Percentiles rank a stretch among this genome's conserved stretches.
phyloP scores from a whole-genome alignment of 2,888 invertebrate genomes.

The Cataglyphis albicans region DNA sequence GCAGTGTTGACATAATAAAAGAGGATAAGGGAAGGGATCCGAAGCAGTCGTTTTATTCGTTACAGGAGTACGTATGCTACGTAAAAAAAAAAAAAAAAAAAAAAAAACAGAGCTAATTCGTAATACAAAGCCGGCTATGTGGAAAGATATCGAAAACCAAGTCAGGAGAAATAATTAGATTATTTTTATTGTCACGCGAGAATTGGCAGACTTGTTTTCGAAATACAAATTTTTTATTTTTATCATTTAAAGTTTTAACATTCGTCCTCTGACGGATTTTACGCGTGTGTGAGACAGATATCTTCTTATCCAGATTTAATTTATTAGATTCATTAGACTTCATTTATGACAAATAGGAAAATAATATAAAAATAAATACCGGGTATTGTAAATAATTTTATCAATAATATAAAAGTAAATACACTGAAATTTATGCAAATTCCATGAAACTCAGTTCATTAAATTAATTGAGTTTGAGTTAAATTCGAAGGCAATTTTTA shows the following conservation, averaged over 20 bases:
- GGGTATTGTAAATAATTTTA: neutral
- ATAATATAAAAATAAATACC: neutral
- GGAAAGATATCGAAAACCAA: slow-evolving; percentile 23
- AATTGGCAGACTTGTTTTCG: neutral
- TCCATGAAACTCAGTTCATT: neutral
- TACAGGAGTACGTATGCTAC: slow-evolving; percentile 69
- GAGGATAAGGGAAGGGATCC: neutral
- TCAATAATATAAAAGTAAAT: no score
- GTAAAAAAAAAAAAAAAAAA: slow-evolving; percentile 46
- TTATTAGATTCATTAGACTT: neutral
- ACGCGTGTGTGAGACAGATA: no score
- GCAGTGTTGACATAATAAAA: slow-evolving; percentile 3
- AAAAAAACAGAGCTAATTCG: slow-evolving; percentile 24
- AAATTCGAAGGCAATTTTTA: neutral
- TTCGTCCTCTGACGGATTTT: neutral
- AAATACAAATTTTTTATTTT: neutral
- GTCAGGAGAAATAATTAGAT: neutral
- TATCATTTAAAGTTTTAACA: neutral
- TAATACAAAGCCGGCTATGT: slow-evolving; percentile 33
- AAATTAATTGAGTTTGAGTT: slow-evolving; percentile 8
- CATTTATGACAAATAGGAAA: neutral
- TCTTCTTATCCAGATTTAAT: neutral
- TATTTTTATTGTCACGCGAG: neutral
- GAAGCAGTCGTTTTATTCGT: slow-evolving; percentile 54
- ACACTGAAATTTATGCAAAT: neutral